These are phyloP conservation scores for Polyodon spathula DNA, from an alignment of 2,113 vertebrate species.

Conservation along the genomic window DNA sequence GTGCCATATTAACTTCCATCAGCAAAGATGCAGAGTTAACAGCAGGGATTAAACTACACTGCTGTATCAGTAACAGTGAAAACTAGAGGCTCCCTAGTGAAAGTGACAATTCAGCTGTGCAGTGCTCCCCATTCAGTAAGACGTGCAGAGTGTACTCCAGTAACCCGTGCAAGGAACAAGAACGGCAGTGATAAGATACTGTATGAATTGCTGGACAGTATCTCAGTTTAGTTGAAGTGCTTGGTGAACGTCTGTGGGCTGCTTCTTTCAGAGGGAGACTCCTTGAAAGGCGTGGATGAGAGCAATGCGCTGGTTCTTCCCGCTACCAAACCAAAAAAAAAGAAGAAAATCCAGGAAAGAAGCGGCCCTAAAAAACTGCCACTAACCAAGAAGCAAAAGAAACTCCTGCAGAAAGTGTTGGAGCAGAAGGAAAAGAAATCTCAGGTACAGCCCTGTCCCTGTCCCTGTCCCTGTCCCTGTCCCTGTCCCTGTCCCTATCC, in stretches of 20 bases:
- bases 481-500: not conserved
- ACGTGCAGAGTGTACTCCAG: no score
- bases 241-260: not conserved
- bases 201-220: not conserved
- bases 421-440: conserved; percentile 86
- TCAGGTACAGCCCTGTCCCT: conserved; percentile 47
- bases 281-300: conserved; percentile 73
- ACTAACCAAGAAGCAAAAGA: conserved; percentile 80
- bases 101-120: no score
- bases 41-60: no score
- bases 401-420: conserved; percentile 74
- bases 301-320: conserved; percentile 81
- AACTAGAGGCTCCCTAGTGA: no score
- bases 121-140: no score
- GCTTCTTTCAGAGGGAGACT: conserved; percentile 45
- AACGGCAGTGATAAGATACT: no score
- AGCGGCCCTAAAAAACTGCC: conserved; percentile 54
- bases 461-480: not conserved
- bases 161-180: no score
- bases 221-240: not conserved
- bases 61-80: no score
- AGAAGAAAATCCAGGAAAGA: conserved; percentile 13
- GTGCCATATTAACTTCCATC: no score
- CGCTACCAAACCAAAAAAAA: conserved; percentile 62
- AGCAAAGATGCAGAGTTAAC: no score